phyloP scores from a whole-genome alignment of 2,113 vertebrate species.

The Tursiops truncatus region DNA sequence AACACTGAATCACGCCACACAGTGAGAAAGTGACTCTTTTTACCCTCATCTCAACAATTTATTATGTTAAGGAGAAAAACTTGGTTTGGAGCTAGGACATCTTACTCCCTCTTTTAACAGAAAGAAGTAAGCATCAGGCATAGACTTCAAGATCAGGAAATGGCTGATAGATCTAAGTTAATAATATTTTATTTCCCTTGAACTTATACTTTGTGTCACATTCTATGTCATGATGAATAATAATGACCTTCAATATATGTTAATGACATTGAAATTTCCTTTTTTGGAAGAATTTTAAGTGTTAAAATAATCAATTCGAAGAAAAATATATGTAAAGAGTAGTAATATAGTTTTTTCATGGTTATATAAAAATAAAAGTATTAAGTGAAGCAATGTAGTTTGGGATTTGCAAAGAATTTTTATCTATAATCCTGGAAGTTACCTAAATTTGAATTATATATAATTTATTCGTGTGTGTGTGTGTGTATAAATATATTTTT shows the following conservation, averaged over 20 bases:
- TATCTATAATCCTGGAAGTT: neutral
- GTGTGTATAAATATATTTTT: neutral
- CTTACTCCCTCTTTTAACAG: conserved; percentile 37
- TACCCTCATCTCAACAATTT: neutral
- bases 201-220: neutral
- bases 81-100: conserved; percentile 1
- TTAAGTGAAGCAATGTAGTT: conserved; percentile 6
- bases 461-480: neutral
- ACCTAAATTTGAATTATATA: neutral
- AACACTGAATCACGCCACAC: neutral
- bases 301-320: neutral
- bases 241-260: neutral
- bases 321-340: conserved; percentile 29
- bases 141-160: conserved; percentile 24
- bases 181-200: neutral
- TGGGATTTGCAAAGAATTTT: neutral
- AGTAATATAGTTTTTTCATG: neutral
- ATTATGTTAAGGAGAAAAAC: neutral
- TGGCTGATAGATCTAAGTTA: conserved; percentile 8
- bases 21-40: neutral
- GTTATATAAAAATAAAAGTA: neutral
- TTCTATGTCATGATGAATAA: neutral
- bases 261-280: neutral
- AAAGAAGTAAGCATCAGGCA: neutral
- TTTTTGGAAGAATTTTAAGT: neutral